Percentiles rank a stretch among this genome's conserved stretches.
phyloP scores from a whole-genome alignment of 2,797 vertebrate species.

The Macrochelys suwanniensis region DNA sequence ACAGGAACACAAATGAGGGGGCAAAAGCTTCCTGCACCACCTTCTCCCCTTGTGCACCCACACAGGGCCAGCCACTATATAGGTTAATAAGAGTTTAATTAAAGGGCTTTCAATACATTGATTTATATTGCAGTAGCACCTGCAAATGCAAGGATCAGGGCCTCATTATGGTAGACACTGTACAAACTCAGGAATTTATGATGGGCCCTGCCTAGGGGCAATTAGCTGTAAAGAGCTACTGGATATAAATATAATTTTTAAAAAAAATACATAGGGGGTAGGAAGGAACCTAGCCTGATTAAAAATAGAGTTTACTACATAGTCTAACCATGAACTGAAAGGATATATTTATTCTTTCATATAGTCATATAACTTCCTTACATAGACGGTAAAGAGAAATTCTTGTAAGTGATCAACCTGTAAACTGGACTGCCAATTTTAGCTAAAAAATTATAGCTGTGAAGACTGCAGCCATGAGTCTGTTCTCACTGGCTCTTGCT shows the following conservation, averaged over 20 bases:
- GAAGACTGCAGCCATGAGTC: slow-evolving; percentile 40
- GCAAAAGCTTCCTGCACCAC: not conserved
- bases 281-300: not conserved
- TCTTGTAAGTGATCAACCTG: not conserved
- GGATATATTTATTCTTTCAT: slow-evolving; percentile 11
- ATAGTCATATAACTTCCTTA: not conserved
- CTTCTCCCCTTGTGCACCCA: not conserved
- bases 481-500: slow-evolving; percentile 41
- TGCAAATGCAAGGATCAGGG: not conserved
- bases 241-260: not conserved
- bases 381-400: not conserved
- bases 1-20: not conserved
- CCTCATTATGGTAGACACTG: not conserved
- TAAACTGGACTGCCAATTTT: not conserved
- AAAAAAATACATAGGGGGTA: not conserved
- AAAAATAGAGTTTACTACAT: slow-evolving; percentile 4
- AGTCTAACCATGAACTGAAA: not conserved
- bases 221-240: slow-evolving; percentile 1
- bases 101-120: not conserved
- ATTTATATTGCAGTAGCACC: slow-evolving; percentile 51
- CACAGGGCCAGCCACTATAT: not conserved
- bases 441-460: not conserved
- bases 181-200: not conserved
- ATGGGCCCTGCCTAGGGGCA: slow-evolving; percentile 7
- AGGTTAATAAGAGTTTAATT: not conserved